Conservation (phyloP, 2,888 invertebrate species). For the Cheilosia variabilis region DNA sequence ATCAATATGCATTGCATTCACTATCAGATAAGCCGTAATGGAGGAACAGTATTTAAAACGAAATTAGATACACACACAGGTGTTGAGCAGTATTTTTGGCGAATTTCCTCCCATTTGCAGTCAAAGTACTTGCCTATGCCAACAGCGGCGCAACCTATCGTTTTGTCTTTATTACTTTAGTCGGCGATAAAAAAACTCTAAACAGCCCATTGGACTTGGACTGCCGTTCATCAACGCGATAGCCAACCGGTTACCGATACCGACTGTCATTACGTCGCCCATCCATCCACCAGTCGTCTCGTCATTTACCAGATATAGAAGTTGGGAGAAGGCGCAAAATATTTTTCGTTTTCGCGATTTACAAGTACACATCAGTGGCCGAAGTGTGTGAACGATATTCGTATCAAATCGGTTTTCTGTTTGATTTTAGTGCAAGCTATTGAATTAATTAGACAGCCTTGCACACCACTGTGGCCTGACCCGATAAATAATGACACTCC, state of each 20-base stretch:
- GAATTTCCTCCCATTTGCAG: slow-evolving; percentile 25
- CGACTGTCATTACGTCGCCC: slow-evolving; percentile 48
- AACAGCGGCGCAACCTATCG: not conserved
- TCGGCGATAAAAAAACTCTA: slow-evolving; percentile 25
- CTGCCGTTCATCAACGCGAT: slow-evolving; percentile 28
- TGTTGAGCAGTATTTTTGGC: slow-evolving; percentile 31
- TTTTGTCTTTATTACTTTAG: slow-evolving; percentile 34
- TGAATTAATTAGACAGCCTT: slow-evolving; percentile 47
- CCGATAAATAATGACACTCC: slow-evolving; percentile 61
- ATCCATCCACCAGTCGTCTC: slow-evolving; percentile 54
- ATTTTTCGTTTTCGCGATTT: slow-evolving; percentile 10
- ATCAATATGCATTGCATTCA: slow-evolving; percentile 58
- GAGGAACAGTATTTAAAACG: not conserved
- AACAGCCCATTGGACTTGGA: slow-evolving; percentile 3
- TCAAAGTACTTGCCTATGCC: not conserved
- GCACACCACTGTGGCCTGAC: slow-evolving; percentile 4
- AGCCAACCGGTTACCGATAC: slow-evolving; percentile 64
- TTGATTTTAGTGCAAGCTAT: not conserved
- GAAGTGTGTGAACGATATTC: slow-evolving; percentile 12
- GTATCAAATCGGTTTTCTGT: not conserved
- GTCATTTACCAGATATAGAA: slow-evolving; percentile 7
- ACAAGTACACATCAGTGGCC: not conserved
- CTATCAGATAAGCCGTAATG: slow-evolving; percentile 40
- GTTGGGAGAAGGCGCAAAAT: not conserved
- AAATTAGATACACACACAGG: slow-evolving; percentile 13